Conservation (phyloP, 2,888 invertebrate genomes). For the Rhingia campestris region DNA sequence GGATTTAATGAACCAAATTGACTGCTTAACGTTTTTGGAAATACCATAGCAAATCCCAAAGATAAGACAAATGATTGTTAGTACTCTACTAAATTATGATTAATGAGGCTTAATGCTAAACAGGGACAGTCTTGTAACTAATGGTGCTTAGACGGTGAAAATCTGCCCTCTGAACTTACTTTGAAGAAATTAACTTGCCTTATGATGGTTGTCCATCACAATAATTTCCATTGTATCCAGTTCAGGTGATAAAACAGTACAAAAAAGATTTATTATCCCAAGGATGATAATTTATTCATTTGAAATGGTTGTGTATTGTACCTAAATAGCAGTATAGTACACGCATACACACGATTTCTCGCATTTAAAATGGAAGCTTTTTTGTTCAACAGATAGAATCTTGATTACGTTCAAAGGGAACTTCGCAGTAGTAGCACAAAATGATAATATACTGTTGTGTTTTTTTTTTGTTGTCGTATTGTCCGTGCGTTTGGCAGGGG, state of each 20-base stretch:
- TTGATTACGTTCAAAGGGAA: constrained; percentile 28
- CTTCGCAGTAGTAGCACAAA: constrained; percentile 7
- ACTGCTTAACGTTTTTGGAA: too few species aligned
- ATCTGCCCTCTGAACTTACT: not conserved
- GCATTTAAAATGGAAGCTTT: constrained; percentile 12
- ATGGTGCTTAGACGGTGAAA: not conserved
- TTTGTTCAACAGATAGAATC: constrained; percentile 30
- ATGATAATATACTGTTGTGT: constrained; percentile 6
- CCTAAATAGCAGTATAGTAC: not conserved
- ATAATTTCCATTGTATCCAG: constrained; percentile 27
- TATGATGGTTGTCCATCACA: constrained; percentile 37
- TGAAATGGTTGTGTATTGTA: constrained; percentile 30
- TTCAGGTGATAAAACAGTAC: constrained; percentile 43
- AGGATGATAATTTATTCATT: constrained; percentile 52
- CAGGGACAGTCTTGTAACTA: not conserved
- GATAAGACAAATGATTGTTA: constrained; percentile 52
- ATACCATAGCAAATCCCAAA: not conserved
- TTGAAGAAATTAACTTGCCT: constrained; percentile 42
- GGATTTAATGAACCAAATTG: too few species aligned
- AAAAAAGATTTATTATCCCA: constrained; percentile 51
- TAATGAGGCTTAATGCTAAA: constrained; percentile 31
- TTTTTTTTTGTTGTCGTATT: not conserved
- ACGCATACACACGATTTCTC: not conserved
- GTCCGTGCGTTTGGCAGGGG: constrained; percentile 1
- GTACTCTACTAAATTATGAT: constrained; percentile 51